Evolutionary conservation across 2,113 vertebrate genomes (phyloP).

Genomic region (Oryzias woworae): DNA sequence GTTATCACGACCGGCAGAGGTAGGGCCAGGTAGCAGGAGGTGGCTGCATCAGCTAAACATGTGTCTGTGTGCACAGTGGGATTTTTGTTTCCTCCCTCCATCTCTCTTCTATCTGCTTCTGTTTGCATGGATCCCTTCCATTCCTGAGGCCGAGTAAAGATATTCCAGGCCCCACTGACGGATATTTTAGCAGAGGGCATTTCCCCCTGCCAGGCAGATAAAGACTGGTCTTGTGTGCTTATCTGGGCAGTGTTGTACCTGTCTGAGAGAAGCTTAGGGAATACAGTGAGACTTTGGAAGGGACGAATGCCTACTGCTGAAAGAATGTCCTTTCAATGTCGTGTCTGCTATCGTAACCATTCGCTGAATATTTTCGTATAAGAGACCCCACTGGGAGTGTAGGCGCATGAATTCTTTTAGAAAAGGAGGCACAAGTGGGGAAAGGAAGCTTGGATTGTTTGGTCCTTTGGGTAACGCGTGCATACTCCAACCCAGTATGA

Average conservation of each 20-base stretch:
- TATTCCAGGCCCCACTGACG: slow-evolving; percentile 49
- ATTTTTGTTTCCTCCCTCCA: slow-evolving; percentile 5
- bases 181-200: slow-evolving; percentile 55
- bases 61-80: slow-evolving; percentile 51
- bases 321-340: slow-evolving; percentile 56
- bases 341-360: slow-evolving; percentile 16
- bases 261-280: slow-evolving; percentile 49
- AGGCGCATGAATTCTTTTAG: slow-evolving; percentile 19
- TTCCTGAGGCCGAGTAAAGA: slow-evolving; percentile 58
- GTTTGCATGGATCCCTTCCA: slow-evolving; percentile 51
- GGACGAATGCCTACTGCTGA: slow-evolving; percentile 41
- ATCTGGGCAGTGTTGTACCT: slow-evolving; percentile 52
- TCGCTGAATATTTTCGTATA: slow-evolving; percentile 17
- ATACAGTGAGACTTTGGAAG: slow-evolving; percentile 39
- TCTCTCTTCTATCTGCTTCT: slow-evolving; percentile 4
- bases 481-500: neutral
- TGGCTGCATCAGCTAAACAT: slow-evolving; percentile 62
- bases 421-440: slow-evolving; percentile 17
- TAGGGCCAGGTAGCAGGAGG: slow-evolving; percentile 62
- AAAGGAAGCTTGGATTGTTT: slow-evolving; percentile 1
- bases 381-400: slow-evolving; percentile 20
- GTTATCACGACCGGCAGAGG: slow-evolving; percentile 65
- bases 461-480: neutral
- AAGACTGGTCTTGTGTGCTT: slow-evolving; percentile 61
- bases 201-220: slow-evolving; percentile 66